phyloP scores from a whole-genome alignment of 2,797 vertebrate genomes.

The Acropternis orthonyx region DNA sequence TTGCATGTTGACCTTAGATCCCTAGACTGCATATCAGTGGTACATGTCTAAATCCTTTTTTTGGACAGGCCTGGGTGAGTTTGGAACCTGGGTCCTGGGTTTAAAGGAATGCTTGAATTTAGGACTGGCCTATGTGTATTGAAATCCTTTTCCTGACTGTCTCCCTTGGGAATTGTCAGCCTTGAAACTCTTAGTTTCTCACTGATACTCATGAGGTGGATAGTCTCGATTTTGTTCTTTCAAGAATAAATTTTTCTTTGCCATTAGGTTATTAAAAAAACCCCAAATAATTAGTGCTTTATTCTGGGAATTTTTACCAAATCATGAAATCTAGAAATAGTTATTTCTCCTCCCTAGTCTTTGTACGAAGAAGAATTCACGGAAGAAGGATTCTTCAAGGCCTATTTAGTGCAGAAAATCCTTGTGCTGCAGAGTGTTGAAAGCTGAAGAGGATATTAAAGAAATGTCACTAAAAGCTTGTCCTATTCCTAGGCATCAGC shows the following conservation, averaged over 20 bases:
- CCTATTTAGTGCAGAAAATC: neutral
- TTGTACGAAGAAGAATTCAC: neutral
- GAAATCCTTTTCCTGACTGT: neutral
- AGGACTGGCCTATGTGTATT: accelerated
- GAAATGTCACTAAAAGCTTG: neutral
- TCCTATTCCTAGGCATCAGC: neutral
- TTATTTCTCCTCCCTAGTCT: neutral
- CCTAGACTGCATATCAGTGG: neutral
- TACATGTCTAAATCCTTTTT: neutral
- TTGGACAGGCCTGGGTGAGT: neutral
- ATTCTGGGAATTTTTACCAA: neutral
- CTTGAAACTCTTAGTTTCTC: neutral
- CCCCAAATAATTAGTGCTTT: neutral
- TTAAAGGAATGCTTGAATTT: neutral
- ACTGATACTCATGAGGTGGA: neutral
- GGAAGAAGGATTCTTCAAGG: neutral
- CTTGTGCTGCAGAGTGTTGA: neutral
- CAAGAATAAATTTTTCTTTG: neutral
- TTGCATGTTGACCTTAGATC: neutral
- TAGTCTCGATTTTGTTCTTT: neutral
- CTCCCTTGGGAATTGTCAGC: neutral
- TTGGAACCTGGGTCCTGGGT: neutral
- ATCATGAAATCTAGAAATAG: neutral
- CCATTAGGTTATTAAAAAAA: neutral
- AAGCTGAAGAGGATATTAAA: neutral